Percentiles rank a stretch among this genome's conserved stretches.
phyloP scores from a whole-genome alignment of 2,888 invertebrate species.

The Frankliniella intonsa region DNA sequence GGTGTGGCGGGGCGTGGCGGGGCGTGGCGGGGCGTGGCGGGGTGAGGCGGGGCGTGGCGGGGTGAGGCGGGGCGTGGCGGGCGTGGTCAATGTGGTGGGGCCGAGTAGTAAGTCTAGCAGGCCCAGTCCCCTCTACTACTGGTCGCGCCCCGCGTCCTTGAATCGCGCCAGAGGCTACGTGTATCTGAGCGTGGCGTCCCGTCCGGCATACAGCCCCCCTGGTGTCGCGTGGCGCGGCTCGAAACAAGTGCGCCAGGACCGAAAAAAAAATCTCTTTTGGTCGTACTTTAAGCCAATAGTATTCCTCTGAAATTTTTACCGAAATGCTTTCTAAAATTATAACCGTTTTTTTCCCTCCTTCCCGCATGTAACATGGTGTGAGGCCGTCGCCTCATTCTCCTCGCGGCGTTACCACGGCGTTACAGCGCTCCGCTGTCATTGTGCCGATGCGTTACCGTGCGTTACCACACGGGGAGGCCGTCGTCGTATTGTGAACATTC shows the following conservation, averaged over 20 bases:
- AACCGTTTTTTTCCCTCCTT: too few species aligned
- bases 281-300: too few species aligned
- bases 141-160: neutral
- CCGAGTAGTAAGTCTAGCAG: neutral
- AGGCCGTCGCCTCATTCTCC: too few species aligned
- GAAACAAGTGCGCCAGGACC: too few species aligned
- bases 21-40: neutral
- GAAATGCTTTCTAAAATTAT: too few species aligned
- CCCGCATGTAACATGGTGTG: too few species aligned
- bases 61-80: neutral
- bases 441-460: neutral
- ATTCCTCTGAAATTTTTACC: too few species aligned
- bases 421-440: neutral
- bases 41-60: conserved; percentile 9
- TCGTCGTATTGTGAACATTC: neutral
- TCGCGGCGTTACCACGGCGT: neutral
- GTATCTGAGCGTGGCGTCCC: too few species aligned
- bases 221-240: too few species aligned
- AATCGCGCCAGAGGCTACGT: neutral
- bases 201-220: too few species aligned
- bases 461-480: neutral
- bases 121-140: neutral
- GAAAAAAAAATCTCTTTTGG: too few species aligned
- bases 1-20: conserved; percentile 12
- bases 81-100: neutral